Base-by-base conservation (phyloP, 2,113 vertebrate genomes). In the Columbina picui region DNA sequence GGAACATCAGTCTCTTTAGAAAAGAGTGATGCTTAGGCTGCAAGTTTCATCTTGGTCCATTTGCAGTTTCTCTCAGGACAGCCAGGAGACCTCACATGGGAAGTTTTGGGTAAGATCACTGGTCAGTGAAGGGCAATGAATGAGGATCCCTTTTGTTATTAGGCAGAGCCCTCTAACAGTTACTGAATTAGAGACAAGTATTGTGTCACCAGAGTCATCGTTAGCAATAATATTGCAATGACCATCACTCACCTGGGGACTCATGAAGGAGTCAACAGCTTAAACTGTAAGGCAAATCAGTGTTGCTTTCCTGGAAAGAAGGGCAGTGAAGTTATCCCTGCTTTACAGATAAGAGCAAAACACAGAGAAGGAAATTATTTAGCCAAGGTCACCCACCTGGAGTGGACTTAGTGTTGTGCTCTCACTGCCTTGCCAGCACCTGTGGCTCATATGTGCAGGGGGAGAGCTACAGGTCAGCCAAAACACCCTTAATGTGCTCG, bases 121-220 rank as follows among this genome's bases (percentile, higher is more conserved):
- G 43, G 25, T 53, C 26, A 12, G 52, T 47, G 78, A 76, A 45
- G 5, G 63, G 47, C 75, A 69, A 2, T 36, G 25, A 45, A 7
- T 21, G 43, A 70, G 59, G 34, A 41, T 80, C 63, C 29, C 47
- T 63, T 70, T 52, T 71, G 39, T 82, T 39, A 10, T 3, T 29
- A 52, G 52, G 56, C 70, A 93, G 74, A 89, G 74, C 61, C 70
- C 43, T 82, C 71, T 56, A 36, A 74, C 25, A 87, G 38, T 32
- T 64, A 36, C 55, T 53, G 53, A 60, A 4, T 68, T 36, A 68
- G 47, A 45, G 41, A 69, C 53, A 34, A 47, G 45, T 32, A 3
- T 38, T 59, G 39, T 67, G 79, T 73, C 61, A 80, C 30, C 27
- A 34, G 41, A 26, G 49, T 73, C 25, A 38, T 65, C 61, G 75